Percentiles rank a stretch among this genome's conserved stretches.
Conservation (phyloP, 2,113 vertebrate genomes). For the Thunnus maccoyii region DNA sequence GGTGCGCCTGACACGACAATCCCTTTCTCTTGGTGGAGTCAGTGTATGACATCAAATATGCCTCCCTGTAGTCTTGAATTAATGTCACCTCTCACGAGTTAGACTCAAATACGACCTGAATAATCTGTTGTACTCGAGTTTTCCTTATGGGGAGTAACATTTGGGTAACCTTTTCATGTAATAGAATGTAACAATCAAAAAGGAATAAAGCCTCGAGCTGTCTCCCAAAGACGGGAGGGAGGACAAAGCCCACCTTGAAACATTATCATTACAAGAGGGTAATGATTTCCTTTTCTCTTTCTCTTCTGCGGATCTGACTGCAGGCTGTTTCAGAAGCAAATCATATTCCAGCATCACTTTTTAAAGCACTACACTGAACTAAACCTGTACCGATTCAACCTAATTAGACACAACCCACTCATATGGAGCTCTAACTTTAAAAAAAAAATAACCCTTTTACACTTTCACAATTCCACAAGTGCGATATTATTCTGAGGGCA, state of each 20-base stretch:
- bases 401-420: slow-evolving; percentile 51
- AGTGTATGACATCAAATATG: slow-evolving; percentile 62
- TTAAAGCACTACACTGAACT: slow-evolving; percentile 41
- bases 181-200: slow-evolving; percentile 73
- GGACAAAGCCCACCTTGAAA: slow-evolving; percentile 69
- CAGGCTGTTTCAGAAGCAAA: slow-evolving; percentile 55
- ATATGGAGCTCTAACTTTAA: slow-evolving; percentile 1
- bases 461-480: neutral
- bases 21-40: slow-evolving; percentile 33
- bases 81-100: slow-evolving; percentile 60
- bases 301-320: slow-evolving; percentile 60
- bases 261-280: slow-evolving; percentile 65
- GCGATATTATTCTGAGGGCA: neutral
- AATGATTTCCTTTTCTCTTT: slow-evolving; percentile 68
- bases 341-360: slow-evolving; percentile 62
- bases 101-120: slow-evolving; percentile 54
- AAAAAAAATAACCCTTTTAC: neutral
- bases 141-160: slow-evolving; percentile 65
- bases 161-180: slow-evolving; percentile 70
- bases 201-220: slow-evolving; percentile 61
- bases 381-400: slow-evolving; percentile 48
- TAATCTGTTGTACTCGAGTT: slow-evolving; percentile 46
- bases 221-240: slow-evolving; percentile 62
- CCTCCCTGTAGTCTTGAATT: slow-evolving; percentile 63
- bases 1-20: slow-evolving; percentile 1